Conservation (phyloP, 37 sponge, comb jelly and placozoan genomes). For the Ephydatia muelleri region DNA sequence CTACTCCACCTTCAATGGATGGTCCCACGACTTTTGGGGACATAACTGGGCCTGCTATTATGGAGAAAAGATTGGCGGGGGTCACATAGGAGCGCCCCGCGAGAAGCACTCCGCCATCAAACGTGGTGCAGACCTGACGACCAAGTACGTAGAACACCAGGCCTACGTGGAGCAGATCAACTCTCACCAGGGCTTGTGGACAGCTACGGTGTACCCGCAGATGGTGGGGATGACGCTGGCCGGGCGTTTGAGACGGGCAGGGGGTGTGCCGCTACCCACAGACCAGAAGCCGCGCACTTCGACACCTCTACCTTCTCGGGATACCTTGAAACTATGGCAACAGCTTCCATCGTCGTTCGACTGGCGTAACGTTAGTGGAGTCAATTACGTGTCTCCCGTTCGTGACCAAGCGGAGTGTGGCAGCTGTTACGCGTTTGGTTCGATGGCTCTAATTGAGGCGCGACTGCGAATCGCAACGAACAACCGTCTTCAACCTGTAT, state of each 20-base stretch:
- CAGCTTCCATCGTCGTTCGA: conserved; percentile 35
- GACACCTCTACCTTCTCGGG: neutral
- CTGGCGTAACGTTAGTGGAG: conserved; percentile 43
- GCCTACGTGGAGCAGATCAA: conserved; percentile 44
- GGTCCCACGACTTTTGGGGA: conserved; percentile 39
- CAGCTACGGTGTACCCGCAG: conserved; percentile 40
- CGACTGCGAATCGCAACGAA: conserved; percentile 32
- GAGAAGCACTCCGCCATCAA: neutral
- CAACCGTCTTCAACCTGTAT: conserved; percentile 24
- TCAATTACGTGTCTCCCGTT: conserved; percentile 48
- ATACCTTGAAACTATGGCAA: neutral
- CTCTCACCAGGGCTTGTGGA: conserved; percentile 21
- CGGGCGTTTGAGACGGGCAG: conserved; percentile 25
- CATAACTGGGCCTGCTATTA: conserved; percentile 54
- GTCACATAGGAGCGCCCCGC: no score
- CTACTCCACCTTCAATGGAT: conserved; percentile 37
- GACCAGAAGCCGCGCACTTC: neutral
- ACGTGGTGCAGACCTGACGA: conserved; percentile 2
- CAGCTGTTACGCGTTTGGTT: conserved; percentile 63
- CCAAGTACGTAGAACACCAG: conserved; percentile 28
- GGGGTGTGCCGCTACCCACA: conserved; percentile 30
- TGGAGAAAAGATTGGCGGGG: conserved; percentile 17
- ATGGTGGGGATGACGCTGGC: conserved; percentile 18
- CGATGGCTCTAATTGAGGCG: conserved; percentile 62
- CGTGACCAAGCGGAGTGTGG: conserved; percentile 58